Base-by-base conservation (phyloP, 2,797 vertebrate genomes). In the Acestrorhynchus altus region DNA sequence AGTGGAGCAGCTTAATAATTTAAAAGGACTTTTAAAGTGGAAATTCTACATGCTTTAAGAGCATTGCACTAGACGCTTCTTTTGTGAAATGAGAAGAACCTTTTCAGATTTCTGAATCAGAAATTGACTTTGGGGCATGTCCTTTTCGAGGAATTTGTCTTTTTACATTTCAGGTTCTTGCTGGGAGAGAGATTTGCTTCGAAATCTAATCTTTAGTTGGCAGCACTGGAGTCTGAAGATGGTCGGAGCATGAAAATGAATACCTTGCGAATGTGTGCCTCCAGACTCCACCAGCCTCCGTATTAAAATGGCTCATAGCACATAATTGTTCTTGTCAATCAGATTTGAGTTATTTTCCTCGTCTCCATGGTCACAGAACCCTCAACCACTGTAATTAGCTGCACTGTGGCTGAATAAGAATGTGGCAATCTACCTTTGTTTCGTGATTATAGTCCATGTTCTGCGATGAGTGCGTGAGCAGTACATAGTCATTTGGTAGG, bases 381-480 rank as follows among this genome's bases (percentile, higher is more conserved):
- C 49, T 31, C 18, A 42, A 68, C 69, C 46, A n/a, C 60, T 73
- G 68, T 72, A 77, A 81, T 81, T 81, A 77, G 49, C 61, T 35
- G 63, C 15, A 35, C 44, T 35, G 51, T 35, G 63, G 61, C 11
- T 24, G 63, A 69, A 77, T 68, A 46, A 13, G 28, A 72, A 73
- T 40, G 74, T 63, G 56, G 20, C 18, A n/a, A 6, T 7, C 52
- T 26, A 35, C 54, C 42, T 35, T 72, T 69, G 13, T 54, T 52
- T 64, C 72, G 76, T 69, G 63, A 77, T 81, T 47, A 77, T 73
- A 73, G 39, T 64, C 49, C 61, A 13, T 42, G 46, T 28, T 18
- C 42, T 44, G 20, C 31, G 66, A 52, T 66, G n/a, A 72, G 22
- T 66, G 49, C 26, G 66, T 73, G 52, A 63, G 44, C 26, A 67